These are phyloP conservation scores for Iselma pallidipennis DNA, from an alignment of 2,888 invertebrate genomes.

Conservation along the genomic window DNA sequence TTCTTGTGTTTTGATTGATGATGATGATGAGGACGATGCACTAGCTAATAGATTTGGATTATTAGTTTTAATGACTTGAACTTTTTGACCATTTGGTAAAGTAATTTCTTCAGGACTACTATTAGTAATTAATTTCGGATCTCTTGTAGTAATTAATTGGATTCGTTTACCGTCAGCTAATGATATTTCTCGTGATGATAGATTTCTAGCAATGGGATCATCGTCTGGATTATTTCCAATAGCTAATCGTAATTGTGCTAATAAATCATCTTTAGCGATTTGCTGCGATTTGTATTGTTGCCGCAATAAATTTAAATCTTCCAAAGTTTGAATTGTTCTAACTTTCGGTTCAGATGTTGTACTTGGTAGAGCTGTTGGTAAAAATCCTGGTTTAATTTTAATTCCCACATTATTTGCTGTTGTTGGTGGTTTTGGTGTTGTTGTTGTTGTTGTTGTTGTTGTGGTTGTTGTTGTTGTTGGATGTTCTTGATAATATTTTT, in stretches of 20 bases:
- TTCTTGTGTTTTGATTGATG: slow-evolving; percentile 41
- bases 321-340: slow-evolving; percentile 49
- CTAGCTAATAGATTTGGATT: slow-evolving; percentile 22
- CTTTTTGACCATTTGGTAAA: slow-evolving; percentile 71
- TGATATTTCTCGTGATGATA: slow-evolving; percentile 73
- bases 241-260: slow-evolving; percentile 75
- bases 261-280: slow-evolving; percentile 70
- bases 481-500: slow-evolving; percentile 69
- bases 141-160: slow-evolving; percentile 62
- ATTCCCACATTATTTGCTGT: slow-evolving; percentile 42
- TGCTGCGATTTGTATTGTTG: slow-evolving; percentile 58
- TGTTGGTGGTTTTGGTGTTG: slow-evolving; percentile 63
- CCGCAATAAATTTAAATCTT: slow-evolving; percentile 51
- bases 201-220: slow-evolving; percentile 66
- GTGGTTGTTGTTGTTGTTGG: slow-evolving; percentile 72
- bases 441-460: slow-evolving; percentile 69
- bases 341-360: slow-evolving; percentile 57
- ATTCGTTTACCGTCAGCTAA: slow-evolving; percentile 76
- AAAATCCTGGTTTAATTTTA: slow-evolving; percentile 35
- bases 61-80: slow-evolving; percentile 65
- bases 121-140: slow-evolving; percentile 37
- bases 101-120: slow-evolving; percentile 57
- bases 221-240: slow-evolving; percentile 69
- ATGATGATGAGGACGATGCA: slow-evolving; percentile 43
- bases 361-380: slow-evolving; percentile 59